These are phyloP conservation scores for Fundulus diaphanus DNA, from an alignment of 2,797 vertebrate genomes.

Conservation along the genomic window DNA sequence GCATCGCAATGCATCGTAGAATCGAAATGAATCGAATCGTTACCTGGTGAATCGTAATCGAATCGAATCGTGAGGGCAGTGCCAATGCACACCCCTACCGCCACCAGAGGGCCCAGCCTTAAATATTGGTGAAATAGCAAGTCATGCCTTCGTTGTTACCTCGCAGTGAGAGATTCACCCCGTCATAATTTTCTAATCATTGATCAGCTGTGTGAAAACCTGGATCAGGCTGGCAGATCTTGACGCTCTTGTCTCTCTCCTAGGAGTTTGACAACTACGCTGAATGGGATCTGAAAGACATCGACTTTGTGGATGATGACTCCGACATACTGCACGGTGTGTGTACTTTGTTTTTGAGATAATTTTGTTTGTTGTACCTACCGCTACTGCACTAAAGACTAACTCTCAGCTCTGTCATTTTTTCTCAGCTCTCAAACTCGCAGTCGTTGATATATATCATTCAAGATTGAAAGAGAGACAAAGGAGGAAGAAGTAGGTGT, in stretches of 20 bases:
- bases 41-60: no score
- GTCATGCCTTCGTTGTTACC: constrained; percentile 9
- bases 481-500: constrained; percentile 95
- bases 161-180: constrained; percentile 22
- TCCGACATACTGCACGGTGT: constrained; percentile 95
- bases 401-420: neutral
- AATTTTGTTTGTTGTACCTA: neutral
- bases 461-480: constrained; percentile 97
- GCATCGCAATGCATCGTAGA: no score
- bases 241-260: constrained; percentile 31
- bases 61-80: no score
- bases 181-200: constrained; percentile 20
- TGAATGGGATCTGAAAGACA: constrained; percentile 99
- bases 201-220: constrained; percentile 1
- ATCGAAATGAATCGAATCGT: no score
- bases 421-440: constrained; percentile 92
- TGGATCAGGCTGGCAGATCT: neutral
- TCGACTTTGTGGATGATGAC: constrained; percentile 99
- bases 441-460: constrained; percentile 98
- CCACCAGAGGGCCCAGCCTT: constrained; percentile 13
- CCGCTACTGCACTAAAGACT: neutral
- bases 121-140: constrained; percentile 17
- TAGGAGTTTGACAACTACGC: constrained; percentile 99
- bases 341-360: constrained; percentile 44
- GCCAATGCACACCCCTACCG: no score